Conservation (phyloP, 37 sponge, comb jelly and placozoan genomes). For the Spongilla lacustris region DNA sequence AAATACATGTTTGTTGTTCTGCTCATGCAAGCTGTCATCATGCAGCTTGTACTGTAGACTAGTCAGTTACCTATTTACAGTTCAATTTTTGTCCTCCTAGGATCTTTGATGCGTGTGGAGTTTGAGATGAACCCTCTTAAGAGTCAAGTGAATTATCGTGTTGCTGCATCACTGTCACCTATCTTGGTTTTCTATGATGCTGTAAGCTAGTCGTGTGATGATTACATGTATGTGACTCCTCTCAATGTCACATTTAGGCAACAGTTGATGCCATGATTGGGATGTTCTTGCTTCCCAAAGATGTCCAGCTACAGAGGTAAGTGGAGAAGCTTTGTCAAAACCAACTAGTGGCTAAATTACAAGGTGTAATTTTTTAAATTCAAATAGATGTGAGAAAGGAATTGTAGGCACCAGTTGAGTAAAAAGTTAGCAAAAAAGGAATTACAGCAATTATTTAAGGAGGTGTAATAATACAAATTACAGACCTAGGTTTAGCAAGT, state of each 20-base stretch:
- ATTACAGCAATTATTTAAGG: too few species aligned
- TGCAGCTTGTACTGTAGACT: neutral
- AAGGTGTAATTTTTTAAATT: too few species aligned
- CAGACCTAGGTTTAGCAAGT: too few species aligned
- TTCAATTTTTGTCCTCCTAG: conserved; percentile 1
- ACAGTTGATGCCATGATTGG: conserved; percentile 75
- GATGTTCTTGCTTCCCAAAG: conserved; percentile 66
- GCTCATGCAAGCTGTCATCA: too few species aligned
- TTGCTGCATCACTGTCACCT: conserved; percentile 44
- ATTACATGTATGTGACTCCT: conserved; percentile 2
- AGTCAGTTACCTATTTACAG: too few species aligned
- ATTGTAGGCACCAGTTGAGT: too few species aligned
- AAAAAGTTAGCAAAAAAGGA: too few species aligned
- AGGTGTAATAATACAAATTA: too few species aligned
- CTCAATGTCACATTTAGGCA: conserved; percentile 16
- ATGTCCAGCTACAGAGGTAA: conserved; percentile 67
- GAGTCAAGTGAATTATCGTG: conserved; percentile 38
- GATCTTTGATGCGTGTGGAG: conserved; percentile 25
- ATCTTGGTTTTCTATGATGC: conserved; percentile 72
- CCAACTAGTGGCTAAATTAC: too few species aligned
- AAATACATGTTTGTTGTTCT: too few species aligned
- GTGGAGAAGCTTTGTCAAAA: neutral
- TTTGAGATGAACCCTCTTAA: conserved; percentile 77
- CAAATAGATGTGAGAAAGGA: too few species aligned
- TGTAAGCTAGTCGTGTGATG: conserved; percentile 26